phyloP scores from a whole-genome alignment of 2,888 invertebrate species.

The Drosophila paracracens region DNA sequence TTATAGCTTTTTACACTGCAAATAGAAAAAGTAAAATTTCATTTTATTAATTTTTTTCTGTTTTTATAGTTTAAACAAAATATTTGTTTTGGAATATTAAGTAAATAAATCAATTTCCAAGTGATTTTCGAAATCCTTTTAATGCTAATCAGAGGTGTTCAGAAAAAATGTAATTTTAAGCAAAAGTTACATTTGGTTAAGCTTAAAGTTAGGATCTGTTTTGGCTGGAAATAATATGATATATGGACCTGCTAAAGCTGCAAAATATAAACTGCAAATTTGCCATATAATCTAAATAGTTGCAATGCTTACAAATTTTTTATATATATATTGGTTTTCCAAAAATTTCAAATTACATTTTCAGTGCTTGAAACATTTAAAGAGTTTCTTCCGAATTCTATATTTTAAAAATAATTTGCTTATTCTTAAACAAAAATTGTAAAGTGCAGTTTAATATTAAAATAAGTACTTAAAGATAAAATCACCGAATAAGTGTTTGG shows the following conservation, averaged over 20 bases:
- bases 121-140: slow-evolving; percentile 8
- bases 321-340: not conserved
- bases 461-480: not conserved
- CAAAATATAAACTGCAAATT: not conserved
- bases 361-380: not conserved
- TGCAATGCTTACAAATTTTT: not conserved
- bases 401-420: not conserved
- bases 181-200: not conserved
- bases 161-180: not conserved
- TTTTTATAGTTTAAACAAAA: not conserved
- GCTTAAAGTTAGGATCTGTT: not conserved
- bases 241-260: not conserved
- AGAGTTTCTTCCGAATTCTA: not conserved
- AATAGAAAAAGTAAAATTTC: slow-evolving; percentile 44
- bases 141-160: not conserved
- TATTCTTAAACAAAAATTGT: not conserved
- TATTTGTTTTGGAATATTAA: not conserved
- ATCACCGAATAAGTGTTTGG: not conserved
- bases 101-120: slow-evolving; percentile 2
- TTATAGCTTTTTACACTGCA: slow-evolving; percentile 77
- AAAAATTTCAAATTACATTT: not conserved
- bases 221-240: not conserved
- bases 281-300: not conserved
- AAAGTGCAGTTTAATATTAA: not conserved
- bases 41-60: not conserved